Conservation (phyloP, 2,888 invertebrate species). For the Lamellibrachia satsuma region DNA sequence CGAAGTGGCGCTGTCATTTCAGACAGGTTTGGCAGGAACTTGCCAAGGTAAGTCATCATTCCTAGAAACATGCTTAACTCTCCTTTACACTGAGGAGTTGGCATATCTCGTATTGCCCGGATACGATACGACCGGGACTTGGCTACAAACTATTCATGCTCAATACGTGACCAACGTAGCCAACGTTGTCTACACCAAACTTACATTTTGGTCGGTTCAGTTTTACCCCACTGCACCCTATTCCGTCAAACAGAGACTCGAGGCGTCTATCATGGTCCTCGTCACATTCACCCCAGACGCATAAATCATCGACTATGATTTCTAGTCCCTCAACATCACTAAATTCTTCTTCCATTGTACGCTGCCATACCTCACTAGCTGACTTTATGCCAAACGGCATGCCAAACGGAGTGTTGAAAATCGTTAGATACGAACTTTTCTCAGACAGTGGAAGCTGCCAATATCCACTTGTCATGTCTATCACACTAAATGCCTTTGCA, state of each 20-base stretch:
- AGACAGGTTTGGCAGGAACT: conserved; percentile 1
- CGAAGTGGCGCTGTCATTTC: neutral
- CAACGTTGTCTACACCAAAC: too few species aligned
- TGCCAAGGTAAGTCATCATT: conserved; percentile 20
- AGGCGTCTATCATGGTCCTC: too few species aligned
- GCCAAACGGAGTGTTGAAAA: neutral
- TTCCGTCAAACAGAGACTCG: too few species aligned
- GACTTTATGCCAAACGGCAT: conserved; percentile 20
- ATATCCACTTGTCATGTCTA: neutral
- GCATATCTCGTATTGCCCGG: too few species aligned
- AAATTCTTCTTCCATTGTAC: conserved; percentile 20
- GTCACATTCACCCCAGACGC: neutral
- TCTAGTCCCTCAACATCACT: neutral
- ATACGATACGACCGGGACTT: too few species aligned
- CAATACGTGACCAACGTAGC: too few species aligned
- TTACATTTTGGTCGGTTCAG: too few species aligned
- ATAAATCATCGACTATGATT: neutral
- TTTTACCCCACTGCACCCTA: too few species aligned
- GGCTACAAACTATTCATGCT: too few species aligned
- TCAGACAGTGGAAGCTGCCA: conserved; percentile 1
- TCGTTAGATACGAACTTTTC: neutral
- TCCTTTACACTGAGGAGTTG: neutral
- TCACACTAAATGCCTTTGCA: neutral
- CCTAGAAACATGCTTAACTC: neutral
- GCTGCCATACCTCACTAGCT: neutral